Evolutionary conservation across 2,113 vertebrate species (phyloP).

Genomic region (Scalopus aquaticus): DNA sequence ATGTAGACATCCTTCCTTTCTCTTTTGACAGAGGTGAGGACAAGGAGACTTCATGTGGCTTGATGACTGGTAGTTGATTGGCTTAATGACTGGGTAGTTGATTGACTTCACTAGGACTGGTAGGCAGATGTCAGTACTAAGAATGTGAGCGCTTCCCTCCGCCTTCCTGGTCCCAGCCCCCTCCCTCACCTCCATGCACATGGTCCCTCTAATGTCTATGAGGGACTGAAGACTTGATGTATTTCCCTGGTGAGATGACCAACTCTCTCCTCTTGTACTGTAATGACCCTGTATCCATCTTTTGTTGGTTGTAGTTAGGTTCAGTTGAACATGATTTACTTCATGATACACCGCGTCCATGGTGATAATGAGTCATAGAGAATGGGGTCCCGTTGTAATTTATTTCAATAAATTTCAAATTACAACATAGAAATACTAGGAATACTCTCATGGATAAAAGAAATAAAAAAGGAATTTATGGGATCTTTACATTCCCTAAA

Average conservation of each 20-base stretch:
- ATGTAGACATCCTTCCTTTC: neutral
- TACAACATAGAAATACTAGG: constrained; percentile 45
- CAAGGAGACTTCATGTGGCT: neutral
- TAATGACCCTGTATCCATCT: neutral
- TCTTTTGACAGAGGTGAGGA: neutral
- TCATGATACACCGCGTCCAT: constrained; percentile 17
- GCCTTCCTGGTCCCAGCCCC: neutral
- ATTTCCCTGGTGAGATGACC: neutral
- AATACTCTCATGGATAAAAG: constrained; percentile 71
- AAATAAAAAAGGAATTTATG: constrained; percentile 70
- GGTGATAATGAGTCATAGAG: constrained; percentile 57
- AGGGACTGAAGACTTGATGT: neutral
- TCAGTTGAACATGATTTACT: constrained; percentile 33
- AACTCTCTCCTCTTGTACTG: constrained; percentile 9
- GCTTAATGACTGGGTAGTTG: neutral
- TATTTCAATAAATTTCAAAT: constrained; percentile 66
- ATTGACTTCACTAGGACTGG: neutral
- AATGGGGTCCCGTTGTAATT: constrained; percentile 32
- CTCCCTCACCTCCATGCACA: neutral
- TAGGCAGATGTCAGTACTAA: neutral
- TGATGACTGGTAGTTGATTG: neutral
- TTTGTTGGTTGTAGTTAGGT: constrained; percentile 48
- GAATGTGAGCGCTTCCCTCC: too few species aligned
- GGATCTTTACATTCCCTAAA: constrained; percentile 59
- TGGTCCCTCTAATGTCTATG: neutral